A percentile compares a stretch with the other conserved stretches of the same genome.
Conservation (phyloP, 92 coral and sea anemone genomes). For the Phenganax marumi region DNA sequence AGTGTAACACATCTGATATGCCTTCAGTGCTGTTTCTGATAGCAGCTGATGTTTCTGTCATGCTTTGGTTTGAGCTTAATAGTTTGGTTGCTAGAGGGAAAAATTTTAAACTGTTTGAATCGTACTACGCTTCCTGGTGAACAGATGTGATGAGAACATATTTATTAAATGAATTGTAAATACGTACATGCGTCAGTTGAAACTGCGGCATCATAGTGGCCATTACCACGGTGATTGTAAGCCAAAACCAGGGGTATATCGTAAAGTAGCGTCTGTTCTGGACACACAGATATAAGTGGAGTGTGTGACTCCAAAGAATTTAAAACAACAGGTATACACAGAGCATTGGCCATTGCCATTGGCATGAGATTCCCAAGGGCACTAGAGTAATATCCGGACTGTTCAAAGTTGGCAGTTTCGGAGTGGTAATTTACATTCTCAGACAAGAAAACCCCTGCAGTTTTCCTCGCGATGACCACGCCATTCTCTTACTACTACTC, state of each 20-base stretch:
- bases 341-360: no score
- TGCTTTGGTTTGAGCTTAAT: no score
- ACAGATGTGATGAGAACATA: no score
- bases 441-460: conserved; percentile 21
- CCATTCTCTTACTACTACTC: conserved; percentile 45
- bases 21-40: no score
- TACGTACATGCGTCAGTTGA: no score
- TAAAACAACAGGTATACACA: conserved; percentile 7
- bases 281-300: conserved; percentile 20
- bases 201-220: conserved; percentile 41
- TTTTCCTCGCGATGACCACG: neutral
- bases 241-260: conserved; percentile 13
- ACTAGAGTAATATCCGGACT: conserved; percentile 16
- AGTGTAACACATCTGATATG: no score
- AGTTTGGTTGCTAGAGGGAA: no score
- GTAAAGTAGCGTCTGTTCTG: neutral
- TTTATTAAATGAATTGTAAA: no score
- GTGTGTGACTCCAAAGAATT: conserved; percentile 27
- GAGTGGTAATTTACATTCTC: neutral
- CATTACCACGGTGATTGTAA: conserved; percentile 29
- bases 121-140: no score
- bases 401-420: neutral
- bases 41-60: no score
- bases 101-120: no score
- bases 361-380: conserved; percentile 41